Evolutionary conservation across 2,888 invertebrate species (phyloP), one percentile per base, ranked within the genome.

Genomic region (Dendrolimus houi): DNA sequence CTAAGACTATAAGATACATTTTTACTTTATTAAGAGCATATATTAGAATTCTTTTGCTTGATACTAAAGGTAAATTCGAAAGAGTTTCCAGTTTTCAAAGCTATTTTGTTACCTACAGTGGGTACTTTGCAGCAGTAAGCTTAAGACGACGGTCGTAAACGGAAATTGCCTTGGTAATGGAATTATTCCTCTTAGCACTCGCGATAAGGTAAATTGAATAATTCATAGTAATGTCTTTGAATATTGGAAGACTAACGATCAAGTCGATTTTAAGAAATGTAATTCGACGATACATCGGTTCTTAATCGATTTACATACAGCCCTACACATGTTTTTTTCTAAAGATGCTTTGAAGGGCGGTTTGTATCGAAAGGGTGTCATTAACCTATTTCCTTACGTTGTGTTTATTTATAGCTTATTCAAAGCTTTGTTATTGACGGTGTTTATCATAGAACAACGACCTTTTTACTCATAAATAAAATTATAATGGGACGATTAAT

Each of bases 41-140:
- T 29, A 29, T 47, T 10, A 47, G 12, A 47, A 47, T 47, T 74
- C 69, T 78, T 79, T 78, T 70, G 71, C 74, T 29, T 29, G 75
- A 77, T 79, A 75, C 76, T 79, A 80, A 83, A 88, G 85, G 87
- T 84, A 81, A 79, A 82, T 83, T 83, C 72, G 72, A 83, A 85
- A 83, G 82, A 85, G 80, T 87, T 86, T 80, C 75, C 71, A 80
- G 72, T 75, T 80, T 76, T 73, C 65, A 68, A 74, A 77, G 79
- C 74, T 70, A 71, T 69, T 71, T 74, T 74, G 72, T 73, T 74
- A 68, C 67, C 63, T 66, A 64, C 64, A 61, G 70, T 72, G 70
- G 66, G 67, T 74, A 69, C 68, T 65, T 66, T 65, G 59, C 59
- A 59, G 66, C 67, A 64, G 68, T 59, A 68, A 72, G 66, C 72